Percentiles rank a stretch among this genome's conserved stretches.
Evolutionary conservation across 1,140 invertebrate genomes (phyloP).

Genomic region (Euglossa dilemma): DNA sequence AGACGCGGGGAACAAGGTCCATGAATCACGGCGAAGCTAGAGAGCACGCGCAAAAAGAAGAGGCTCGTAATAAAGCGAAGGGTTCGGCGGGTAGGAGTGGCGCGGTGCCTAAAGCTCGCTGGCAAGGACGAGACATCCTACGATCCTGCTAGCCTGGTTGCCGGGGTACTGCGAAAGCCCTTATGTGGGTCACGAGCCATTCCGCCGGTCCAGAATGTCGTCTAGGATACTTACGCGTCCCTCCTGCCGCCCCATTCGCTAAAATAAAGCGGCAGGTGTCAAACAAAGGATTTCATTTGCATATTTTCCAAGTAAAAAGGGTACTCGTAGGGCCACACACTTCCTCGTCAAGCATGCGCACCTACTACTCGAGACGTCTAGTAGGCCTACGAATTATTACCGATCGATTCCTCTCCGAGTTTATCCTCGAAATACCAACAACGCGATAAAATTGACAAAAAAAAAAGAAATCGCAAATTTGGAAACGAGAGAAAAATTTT

Average conservation of each 20-base stretch:
- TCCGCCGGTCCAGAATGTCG: constrained; percentile 56
- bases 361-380: constrained; percentile 78
- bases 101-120: constrained; percentile 62
- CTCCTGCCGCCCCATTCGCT: constrained; percentile 74
- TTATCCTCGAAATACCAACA: too few relatives aligned
- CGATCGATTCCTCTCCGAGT: constrained; percentile 57
- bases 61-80: neutral
- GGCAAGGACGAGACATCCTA: constrained; percentile 58
- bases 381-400: constrained; percentile 81
- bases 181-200: constrained; percentile 81
- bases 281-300: constrained; percentile 82
- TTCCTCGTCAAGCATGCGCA: constrained; percentile 60
- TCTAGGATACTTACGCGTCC: constrained; percentile 61
- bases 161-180: constrained; percentile 81
- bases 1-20: neutral
- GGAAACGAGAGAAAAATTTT: too few relatives aligned
- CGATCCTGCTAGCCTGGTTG: constrained; percentile 77
- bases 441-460: too few relatives aligned
- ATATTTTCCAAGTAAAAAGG: constrained; percentile 73
- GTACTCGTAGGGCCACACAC: neutral
- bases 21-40: neutral
- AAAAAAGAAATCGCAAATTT: too few relatives aligned
- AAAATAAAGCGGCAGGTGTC: constrained; percentile 82
- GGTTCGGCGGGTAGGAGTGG: neutral
- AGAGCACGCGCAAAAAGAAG: neutral